Evolutionary conservation across 2,113 vertebrate genomes (phyloP).

Genomic region (Chrysochloris asiatica): DNA sequence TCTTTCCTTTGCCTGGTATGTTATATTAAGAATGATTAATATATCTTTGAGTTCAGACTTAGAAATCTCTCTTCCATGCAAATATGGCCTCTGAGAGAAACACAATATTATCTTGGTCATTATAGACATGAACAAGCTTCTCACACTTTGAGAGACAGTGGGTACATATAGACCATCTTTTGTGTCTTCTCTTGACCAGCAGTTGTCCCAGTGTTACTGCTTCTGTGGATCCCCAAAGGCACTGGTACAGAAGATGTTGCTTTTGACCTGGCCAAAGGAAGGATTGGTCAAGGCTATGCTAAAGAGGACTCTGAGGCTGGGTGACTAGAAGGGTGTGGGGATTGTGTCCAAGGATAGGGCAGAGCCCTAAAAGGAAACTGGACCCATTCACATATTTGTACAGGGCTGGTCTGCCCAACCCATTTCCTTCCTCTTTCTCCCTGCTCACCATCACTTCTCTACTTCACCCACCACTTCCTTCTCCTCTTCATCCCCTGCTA

Average conservation of each 20-base stretch:
- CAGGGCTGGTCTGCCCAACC: neutral
- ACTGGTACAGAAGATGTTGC: neutral
- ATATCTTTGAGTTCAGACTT: neutral
- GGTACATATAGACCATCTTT: neutral
- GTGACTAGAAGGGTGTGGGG: neutral
- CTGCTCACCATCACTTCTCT: neutral
- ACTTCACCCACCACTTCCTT: neutral
- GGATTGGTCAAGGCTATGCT: neutral
- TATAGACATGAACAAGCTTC: neutral
- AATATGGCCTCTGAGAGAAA: too few species aligned
- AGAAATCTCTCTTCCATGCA: neutral
- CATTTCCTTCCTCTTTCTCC: conserved; percentile 31
- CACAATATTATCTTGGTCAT: too few species aligned
- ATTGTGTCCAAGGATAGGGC: neutral
- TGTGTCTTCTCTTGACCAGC: neutral
- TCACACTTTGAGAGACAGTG: too few species aligned
- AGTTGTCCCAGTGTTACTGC: neutral
- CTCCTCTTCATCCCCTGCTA: neutral
- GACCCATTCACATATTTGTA: conserved; percentile 16
- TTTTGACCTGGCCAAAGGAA: neutral
- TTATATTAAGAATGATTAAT: neutral
- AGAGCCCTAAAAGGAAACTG: conserved; percentile 19
- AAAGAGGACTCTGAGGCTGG: neutral
- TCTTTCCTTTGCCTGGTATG: neutral
- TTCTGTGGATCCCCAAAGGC: neutral